phyloP scores from a whole-genome alignment of 2,797 vertebrate genomes.

The Epinephelus awoara region DNA sequence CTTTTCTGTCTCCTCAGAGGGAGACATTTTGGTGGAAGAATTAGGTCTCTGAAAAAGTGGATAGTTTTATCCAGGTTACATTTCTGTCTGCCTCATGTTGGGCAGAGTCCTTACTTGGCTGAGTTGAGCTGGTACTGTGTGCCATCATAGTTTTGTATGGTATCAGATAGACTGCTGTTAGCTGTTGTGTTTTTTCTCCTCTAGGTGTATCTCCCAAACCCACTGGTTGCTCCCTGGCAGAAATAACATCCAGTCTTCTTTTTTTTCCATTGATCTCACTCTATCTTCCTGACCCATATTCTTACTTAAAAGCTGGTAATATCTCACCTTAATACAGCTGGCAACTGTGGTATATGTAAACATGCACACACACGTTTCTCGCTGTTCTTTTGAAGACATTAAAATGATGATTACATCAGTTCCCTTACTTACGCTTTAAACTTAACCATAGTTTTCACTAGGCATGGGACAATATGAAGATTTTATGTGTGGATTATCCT shows the following conservation, averaged over 20 bases:
- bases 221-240: not conserved
- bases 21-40: not conserved
- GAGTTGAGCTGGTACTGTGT: not conserved
- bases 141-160: conserved; percentile 6
- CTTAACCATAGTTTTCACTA: not conserved
- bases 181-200: not conserved
- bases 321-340: conserved; percentile 39
- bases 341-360: not conserved
- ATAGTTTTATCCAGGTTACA: conserved; percentile 2
- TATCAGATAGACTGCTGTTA: not conserved
- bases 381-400: not conserved
- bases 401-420: not conserved
- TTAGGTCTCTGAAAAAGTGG: conserved; percentile 8
- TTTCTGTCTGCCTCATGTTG: not conserved
- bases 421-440: not conserved
- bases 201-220: not conserved
- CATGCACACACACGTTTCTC: not conserved
- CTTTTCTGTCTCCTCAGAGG: conserved; percentile 9
- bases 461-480: no score
- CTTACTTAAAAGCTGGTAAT: conserved; percentile 5
- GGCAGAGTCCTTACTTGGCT: not conserved
- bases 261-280: conserved; percentile 9
- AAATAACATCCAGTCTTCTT: not conserved
- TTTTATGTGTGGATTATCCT: no score
- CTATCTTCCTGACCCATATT: conserved; percentile 4